A percentile compares a stretch with the other conserved stretches of the same genome.
Conservation (phyloP, 2,113 vertebrate genomes). For the Thinocorus orbignyianus region DNA sequence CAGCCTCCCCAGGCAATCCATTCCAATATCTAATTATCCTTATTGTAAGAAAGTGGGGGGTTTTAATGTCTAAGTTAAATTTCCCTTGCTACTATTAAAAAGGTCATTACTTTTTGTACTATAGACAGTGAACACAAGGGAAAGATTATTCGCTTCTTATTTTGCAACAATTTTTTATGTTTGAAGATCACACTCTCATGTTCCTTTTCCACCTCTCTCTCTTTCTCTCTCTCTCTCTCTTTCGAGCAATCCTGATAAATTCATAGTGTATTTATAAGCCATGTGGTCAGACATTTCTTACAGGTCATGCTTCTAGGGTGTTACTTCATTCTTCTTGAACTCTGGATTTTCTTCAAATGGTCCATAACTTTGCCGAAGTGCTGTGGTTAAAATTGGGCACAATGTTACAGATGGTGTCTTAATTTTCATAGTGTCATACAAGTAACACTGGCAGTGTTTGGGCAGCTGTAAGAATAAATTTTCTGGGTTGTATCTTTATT, state of each 20-base stretch:
- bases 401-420: background rate
- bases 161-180: background rate
- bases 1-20: background rate
- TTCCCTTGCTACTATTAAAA: constrained; percentile 14
- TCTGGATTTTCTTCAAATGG: background rate
- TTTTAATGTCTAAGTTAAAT: background rate
- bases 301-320: background rate
- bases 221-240: background rate
- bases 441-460: background rate
- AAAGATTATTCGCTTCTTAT: background rate
- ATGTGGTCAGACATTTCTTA: background rate
- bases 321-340: background rate
- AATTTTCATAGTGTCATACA: background rate
- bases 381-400: background rate
- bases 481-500: background rate
- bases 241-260: background rate
- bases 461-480: background rate
- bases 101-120: background rate
- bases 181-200: background rate
- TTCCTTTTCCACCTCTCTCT: background rate
- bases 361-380: background rate
- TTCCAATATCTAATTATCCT: background rate
- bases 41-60: background rate
- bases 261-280: background rate
- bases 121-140: background rate